phyloP scores from a whole-genome alignment of 2,797 vertebrate species.

The Mareca penelope region DNA sequence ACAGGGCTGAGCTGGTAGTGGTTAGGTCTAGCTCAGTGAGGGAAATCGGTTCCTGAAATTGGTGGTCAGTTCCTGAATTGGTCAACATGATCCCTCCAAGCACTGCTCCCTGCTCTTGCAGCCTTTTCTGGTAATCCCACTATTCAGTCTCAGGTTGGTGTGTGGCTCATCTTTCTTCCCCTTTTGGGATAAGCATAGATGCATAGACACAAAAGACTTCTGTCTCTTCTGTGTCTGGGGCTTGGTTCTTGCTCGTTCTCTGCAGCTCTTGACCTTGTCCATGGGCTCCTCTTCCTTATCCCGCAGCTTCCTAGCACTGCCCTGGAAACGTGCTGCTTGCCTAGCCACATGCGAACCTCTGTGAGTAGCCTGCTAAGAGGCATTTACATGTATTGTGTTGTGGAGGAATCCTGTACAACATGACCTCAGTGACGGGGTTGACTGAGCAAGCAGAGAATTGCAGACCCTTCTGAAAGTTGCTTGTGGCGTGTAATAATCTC shows the following conservation, averaged over 20 bases:
- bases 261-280: not conserved
- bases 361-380: not conserved
- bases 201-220: not conserved
- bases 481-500: not conserved
- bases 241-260: not conserved
- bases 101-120: constrained; percentile 47
- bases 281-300: not conserved
- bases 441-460: not conserved
- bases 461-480: not conserved
- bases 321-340: not conserved
- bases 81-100: not conserved
- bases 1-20: not conserved
- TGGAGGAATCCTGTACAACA: not conserved
- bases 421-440: not conserved
- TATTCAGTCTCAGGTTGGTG: not conserved
- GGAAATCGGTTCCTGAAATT: not conserved
- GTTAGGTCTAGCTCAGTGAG: not conserved
- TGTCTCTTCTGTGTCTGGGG: not conserved
- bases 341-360: not conserved
- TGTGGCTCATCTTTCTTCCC: not conserved
- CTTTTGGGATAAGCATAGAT: not conserved
- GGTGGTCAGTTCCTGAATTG: not conserved
- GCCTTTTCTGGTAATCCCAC: not conserved
- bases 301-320: not conserved
- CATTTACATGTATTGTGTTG: fast-evolving